A percentile compares a stretch with the other conserved stretches of the same genome.
These are phyloP conservation scores for Hozukius guyotensis DNA, from an alignment of 2,797 vertebrate genomes.

Conservation along the genomic window DNA sequence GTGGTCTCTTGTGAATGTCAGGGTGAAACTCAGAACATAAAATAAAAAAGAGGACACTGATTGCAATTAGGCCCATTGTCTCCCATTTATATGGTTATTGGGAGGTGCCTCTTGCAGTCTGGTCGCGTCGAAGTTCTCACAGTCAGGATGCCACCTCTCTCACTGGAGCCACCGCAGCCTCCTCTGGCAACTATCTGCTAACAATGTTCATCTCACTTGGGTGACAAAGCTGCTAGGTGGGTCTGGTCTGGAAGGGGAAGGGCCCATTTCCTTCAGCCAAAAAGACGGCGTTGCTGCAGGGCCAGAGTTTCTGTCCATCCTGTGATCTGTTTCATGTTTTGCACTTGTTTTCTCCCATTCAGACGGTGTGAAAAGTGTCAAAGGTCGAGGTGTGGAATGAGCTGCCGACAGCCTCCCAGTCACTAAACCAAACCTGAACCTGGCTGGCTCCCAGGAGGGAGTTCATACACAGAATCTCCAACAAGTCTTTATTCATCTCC, in stretches of 20 bases:
- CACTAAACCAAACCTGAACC: constrained; percentile 57
- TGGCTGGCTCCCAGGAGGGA: constrained; percentile 33
- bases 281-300: constrained; percentile 65
- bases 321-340: constrained; percentile 80
- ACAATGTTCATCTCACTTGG: constrained; percentile 86
- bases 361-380: constrained; percentile 76
- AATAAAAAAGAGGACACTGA: constrained; percentile 68
- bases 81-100: constrained; percentile 90
- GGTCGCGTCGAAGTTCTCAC: constrained; percentile 85
- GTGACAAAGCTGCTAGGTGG: constrained; percentile 85
- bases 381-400: constrained; percentile 71
- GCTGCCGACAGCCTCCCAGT: constrained; percentile 49
- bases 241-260: constrained; percentile 64
- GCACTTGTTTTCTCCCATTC: constrained; percentile 66
- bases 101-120: constrained; percentile 66
- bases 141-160: constrained; percentile 76
- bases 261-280: constrained; percentile 83
- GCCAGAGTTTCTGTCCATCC: constrained; percentile 74
- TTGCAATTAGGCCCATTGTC: constrained; percentile 83
- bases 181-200: constrained; percentile 90
- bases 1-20: constrained; percentile 56
- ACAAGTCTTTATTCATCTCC: constrained; percentile 33
- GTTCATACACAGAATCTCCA: constrained; percentile 22
- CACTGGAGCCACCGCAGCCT: constrained; percentile 62
- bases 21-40: constrained; percentile 67